Conservation (phyloP, 2,888 invertebrate genomes). For the Macaria notata region DNA sequence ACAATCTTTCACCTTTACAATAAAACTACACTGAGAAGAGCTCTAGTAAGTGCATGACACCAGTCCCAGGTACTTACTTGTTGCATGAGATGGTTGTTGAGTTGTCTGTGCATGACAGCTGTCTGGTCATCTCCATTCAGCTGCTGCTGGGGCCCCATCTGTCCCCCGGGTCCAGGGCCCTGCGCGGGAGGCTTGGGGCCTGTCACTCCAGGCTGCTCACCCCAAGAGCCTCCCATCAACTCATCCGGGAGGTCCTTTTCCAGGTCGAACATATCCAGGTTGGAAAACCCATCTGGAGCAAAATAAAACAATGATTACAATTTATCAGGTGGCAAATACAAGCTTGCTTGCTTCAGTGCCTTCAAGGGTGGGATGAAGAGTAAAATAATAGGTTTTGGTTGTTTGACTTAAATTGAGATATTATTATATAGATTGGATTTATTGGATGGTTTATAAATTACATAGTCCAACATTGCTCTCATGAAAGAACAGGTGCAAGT, state of each 20-base stretch:
- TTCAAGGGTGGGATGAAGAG: too few species aligned
- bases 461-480: too few species aligned
- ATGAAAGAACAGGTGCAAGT: too few species aligned
- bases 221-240: conserved; percentile 91
- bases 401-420: too few species aligned
- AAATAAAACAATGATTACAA: conserved; percentile 34
- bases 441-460: too few species aligned
- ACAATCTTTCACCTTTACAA: too few species aligned
- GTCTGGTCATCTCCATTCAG: conserved; percentile 87
- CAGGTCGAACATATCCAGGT: conserved; percentile 93
- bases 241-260: conserved; percentile 97
- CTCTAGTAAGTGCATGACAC: conserved; percentile 22
- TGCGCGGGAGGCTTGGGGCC: conserved; percentile 90
- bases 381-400: too few species aligned
- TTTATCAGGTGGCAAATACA: too few species aligned
- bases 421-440: too few species aligned
- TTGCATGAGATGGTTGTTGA: conserved; percentile 86
- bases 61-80: conserved; percentile 78
- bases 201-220: conserved; percentile 84
- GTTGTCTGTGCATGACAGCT: conserved; percentile 82
- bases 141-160: conserved; percentile 81
- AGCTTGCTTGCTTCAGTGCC: too few species aligned
- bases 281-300: conserved; percentile 88
- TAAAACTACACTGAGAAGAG: too few species aligned
- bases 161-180: conserved; percentile 89